phyloP scores from a whole-genome alignment of 1,140 invertebrate genomes.

The Sesamia nonagrioides region DNA sequence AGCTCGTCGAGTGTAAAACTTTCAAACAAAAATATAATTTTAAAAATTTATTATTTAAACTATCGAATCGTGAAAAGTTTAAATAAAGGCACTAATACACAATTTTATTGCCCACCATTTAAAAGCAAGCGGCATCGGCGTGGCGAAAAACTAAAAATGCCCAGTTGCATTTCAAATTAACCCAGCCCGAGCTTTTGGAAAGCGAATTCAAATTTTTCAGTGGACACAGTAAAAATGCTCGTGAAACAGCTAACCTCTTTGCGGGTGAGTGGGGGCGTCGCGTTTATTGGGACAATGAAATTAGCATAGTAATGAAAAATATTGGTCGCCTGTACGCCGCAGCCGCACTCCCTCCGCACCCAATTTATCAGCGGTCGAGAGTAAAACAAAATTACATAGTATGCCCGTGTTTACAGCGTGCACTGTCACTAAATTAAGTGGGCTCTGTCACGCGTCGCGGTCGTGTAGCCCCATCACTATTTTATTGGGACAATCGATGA shows the following conservation, averaged over 20 bases:
- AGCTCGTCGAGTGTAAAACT: slow-evolving; percentile 27
- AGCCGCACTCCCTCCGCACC: slow-evolving; percentile 61
- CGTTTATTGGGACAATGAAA: slow-evolving; percentile 84
- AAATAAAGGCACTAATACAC: slow-evolving; percentile 55
- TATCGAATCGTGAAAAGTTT: slow-evolving; percentile 48
- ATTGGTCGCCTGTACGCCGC: slow-evolving; percentile 72
- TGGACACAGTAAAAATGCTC: slow-evolving; percentile 79
- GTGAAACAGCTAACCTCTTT: slow-evolving; percentile 80
- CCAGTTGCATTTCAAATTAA: slow-evolving; percentile 82
- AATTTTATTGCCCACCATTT: slow-evolving; percentile 56
- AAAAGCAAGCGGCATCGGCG: slow-evolving; percentile 44
- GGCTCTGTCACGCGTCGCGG: slow-evolving; percentile 36
- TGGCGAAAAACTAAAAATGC: slow-evolving; percentile 64
- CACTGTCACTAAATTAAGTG: slow-evolving; percentile 55
- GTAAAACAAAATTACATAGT: slow-evolving; percentile 68
- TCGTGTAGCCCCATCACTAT: slow-evolving; percentile 37
- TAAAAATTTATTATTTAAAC: slow-evolving; percentile 22
- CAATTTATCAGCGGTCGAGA: slow-evolving; percentile 72
- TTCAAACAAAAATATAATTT: slow-evolving; percentile 35
- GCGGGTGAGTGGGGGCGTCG: slow-evolving; percentile 67
- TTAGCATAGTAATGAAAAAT: slow-evolving; percentile 87
- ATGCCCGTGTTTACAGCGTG: slow-evolving; percentile 51
- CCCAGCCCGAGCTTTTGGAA: slow-evolving; percentile 69
- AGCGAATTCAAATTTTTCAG: slow-evolving; percentile 81
- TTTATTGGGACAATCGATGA: slow-evolving; percentile 41